Evolutionary conservation across 1,140 invertebrate species (phyloP).

Genomic region (Mactra quadrangularis): DNA sequence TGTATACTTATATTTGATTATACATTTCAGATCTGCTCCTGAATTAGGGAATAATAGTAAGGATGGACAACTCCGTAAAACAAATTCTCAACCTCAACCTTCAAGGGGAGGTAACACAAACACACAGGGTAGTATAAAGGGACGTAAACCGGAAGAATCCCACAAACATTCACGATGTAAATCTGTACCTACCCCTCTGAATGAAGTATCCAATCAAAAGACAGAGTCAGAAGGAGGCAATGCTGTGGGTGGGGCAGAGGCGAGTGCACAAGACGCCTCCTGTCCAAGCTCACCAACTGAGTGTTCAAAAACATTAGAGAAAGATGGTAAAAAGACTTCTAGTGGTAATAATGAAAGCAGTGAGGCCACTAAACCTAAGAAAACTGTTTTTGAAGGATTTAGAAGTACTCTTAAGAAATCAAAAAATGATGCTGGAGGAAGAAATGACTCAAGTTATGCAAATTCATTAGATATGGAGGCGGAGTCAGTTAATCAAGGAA

Average conservation of each 20-base stretch:
- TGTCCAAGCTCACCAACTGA: conserved; percentile 77
- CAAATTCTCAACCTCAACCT: conserved; percentile 78
- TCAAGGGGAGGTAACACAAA: conserved; percentile 61
- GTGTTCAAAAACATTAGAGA: conserved; percentile 61
- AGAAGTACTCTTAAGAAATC: conserved; percentile 85
- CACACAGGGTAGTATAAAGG: conserved; percentile 31
- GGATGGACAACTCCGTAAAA: conserved; percentile 81
- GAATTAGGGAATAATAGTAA: conserved; percentile 83
- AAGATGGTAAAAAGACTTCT: conserved; percentile 50
- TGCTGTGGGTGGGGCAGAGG: neutral
- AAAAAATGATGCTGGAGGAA: conserved; percentile 67
- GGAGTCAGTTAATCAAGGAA: conserved; percentile 40
- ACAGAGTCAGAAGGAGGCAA: conserved; percentile 51
- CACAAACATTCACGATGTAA: conserved; percentile 76
- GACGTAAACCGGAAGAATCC: conserved; percentile 59
- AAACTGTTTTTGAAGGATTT: conserved; percentile 86
- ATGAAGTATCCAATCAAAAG: conserved; percentile 47
- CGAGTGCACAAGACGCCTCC: conserved; percentile 63
- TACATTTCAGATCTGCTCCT: conserved; percentile 82
- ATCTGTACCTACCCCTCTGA: conserved; percentile 74
- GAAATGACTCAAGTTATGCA: conserved; percentile 62
- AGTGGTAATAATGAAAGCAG: conserved; percentile 4
- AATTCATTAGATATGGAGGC: conserved; percentile 52
- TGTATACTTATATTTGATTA: neutral
- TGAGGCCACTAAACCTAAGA: conserved; percentile 76